phyloP scores from a whole-genome alignment of 1,140 invertebrate species.

The Drosophila persimilis region DNA sequence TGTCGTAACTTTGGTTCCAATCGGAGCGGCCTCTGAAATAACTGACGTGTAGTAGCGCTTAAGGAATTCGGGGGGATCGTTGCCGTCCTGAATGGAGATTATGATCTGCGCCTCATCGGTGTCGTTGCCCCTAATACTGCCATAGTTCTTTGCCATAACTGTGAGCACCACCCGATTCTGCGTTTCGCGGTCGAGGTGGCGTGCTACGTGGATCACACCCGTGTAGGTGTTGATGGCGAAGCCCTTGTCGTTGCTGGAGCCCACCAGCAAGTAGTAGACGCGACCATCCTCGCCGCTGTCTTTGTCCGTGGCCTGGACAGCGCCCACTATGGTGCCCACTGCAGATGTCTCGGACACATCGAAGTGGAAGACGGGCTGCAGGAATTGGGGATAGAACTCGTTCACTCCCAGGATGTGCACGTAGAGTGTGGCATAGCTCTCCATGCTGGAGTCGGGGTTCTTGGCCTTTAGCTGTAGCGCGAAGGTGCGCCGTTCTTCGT shows the following conservation, averaged over 20 bases:
- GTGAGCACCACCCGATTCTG: constrained; percentile 95
- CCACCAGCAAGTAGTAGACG: constrained; percentile 96
- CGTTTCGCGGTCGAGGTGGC: constrained; percentile 94
- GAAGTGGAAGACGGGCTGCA: constrained; percentile 95
- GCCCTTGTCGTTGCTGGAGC: constrained; percentile 95
- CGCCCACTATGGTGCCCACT: constrained; percentile 93
- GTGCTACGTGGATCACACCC: constrained; percentile 92
- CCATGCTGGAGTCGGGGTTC: constrained; percentile 94
- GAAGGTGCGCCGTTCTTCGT: constrained; percentile 92
- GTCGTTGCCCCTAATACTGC: constrained; percentile 96
- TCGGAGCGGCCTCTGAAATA: constrained; percentile 89
- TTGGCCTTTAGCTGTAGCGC: constrained; percentile 91
- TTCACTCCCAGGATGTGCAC: constrained; percentile 95
- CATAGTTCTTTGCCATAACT: constrained; percentile 96
- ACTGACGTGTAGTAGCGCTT: constrained; percentile 89
- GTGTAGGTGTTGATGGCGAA: constrained; percentile 94
- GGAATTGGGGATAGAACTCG: constrained; percentile 96
- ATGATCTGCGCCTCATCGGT: constrained; percentile 97
- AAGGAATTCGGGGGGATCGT: constrained; percentile 96
- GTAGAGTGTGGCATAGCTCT: constrained; percentile 88
- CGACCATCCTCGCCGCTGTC: constrained; percentile 96
- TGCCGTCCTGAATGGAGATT: constrained; percentile 96
- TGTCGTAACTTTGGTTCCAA: constrained; percentile 89
- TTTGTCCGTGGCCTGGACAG: constrained; percentile 94
- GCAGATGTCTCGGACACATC: constrained; percentile 96